phyloP scores from a whole-genome alignment of 2,113 vertebrate genomes.

The Mystacornis crossleyi region DNA sequence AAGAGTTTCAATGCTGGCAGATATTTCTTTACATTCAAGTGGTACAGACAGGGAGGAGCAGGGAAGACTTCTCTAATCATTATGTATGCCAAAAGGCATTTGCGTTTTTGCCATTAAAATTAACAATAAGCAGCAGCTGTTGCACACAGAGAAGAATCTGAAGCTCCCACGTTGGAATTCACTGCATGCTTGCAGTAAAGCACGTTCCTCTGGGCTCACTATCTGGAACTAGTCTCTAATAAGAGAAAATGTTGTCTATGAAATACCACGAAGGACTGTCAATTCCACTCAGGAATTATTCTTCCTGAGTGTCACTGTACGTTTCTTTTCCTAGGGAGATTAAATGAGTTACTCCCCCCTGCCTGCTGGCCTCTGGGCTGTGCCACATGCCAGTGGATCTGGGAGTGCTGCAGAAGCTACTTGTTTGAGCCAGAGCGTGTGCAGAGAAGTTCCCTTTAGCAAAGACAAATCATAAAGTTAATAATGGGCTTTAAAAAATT shows the following conservation, averaged over 20 bases:
- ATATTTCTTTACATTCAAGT: neutral
- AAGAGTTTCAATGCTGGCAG: neutral
- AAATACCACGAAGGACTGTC: neutral
- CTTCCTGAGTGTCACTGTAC: neutral
- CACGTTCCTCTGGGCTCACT: neutral
- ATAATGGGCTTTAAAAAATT: neutral
- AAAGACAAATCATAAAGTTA: neutral
- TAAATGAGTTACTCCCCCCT: neutral
- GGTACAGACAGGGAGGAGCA: neutral
- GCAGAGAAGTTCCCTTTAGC: neutral
- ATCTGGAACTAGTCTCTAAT: neutral
- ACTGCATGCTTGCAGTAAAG: neutral
- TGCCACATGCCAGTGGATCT: neutral
- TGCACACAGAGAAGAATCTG: neutral
- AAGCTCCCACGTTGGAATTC: neutral
- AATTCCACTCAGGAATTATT: neutral
- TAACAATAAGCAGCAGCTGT: neutral
- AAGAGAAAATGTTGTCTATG: neutral
- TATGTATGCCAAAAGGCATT: neutral
- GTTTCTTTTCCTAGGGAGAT: neutral
- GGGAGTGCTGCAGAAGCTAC: neutral
- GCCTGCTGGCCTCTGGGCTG: neutral
- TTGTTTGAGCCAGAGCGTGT: neutral
- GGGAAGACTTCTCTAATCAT: neutral
- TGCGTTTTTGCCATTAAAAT: neutral